Conservation (phyloP, 2,888 invertebrate genomes). For the Drosophila conformis region DNA sequence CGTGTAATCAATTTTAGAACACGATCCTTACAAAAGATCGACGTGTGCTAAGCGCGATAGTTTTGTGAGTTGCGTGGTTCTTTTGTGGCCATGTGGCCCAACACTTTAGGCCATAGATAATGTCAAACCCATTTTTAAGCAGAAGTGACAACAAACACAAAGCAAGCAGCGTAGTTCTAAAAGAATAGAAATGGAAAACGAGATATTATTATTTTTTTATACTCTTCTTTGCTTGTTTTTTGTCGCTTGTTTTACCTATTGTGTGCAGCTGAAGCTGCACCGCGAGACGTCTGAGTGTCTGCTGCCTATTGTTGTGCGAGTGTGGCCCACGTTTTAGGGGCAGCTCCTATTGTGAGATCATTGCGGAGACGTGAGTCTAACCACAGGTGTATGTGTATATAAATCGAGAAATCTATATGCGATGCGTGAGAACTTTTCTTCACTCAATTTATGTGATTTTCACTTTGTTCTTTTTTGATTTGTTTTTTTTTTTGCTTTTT, state of each 20-base stretch:
- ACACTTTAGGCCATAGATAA: constrained; percentile 66
- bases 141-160: constrained; percentile 53
- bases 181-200: constrained; percentile 64
- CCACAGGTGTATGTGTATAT: constrained; percentile 66
- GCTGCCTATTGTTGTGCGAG: constrained; percentile 50
- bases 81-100: constrained; percentile 57
- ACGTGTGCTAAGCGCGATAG: constrained; percentile 74
- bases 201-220: constrained; percentile 59
- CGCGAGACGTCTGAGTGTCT: constrained; percentile 65
- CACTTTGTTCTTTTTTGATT: constrained; percentile 19
- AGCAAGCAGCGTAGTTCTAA: constrained; percentile 26
- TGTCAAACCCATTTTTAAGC: constrained; percentile 74
- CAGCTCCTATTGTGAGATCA: constrained; percentile 60
- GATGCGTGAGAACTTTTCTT: constrained; percentile 72
- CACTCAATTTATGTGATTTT: constrained; percentile 62
- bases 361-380: constrained; percentile 41
- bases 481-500: constrained; percentile 21
- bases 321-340: constrained; percentile 64
- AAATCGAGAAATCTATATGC: constrained; percentile 40
- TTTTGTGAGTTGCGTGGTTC: constrained; percentile 31
- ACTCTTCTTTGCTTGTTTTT: constrained; percentile 21
- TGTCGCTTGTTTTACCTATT: constrained; percentile 50
- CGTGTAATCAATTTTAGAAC: constrained; percentile 72
- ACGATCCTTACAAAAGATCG: constrained; percentile 68
- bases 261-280: constrained; percentile 56